These are phyloP conservation scores for Tapirus indicus DNA, from an alignment of 2,797 vertebrate species.

Conservation along the genomic window DNA sequence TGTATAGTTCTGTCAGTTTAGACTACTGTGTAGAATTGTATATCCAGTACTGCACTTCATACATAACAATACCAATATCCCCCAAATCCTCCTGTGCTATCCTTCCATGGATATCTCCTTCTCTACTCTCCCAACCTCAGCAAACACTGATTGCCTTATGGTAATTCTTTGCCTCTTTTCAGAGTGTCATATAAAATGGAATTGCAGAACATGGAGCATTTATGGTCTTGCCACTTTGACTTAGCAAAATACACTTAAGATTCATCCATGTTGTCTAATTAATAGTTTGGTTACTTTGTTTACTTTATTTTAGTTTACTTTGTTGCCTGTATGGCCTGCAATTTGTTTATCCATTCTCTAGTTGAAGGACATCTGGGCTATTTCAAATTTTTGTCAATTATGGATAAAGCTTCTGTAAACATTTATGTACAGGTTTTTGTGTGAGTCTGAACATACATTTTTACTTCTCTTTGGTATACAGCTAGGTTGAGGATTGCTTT, in stretches of 20 bases:
- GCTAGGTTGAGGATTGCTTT: neutral
- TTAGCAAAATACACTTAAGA: neutral
- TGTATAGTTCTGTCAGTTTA: neutral
- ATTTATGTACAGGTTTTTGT: neutral
- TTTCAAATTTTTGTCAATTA: neutral
- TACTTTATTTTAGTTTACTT: neutral
- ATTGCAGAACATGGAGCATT: neutral
- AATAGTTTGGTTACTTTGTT: neutral
- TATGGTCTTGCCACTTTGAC: neutral
- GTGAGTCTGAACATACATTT: neutral
- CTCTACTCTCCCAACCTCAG: neutral
- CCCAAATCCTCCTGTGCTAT: neutral
- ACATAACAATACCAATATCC: neutral
- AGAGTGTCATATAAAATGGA: neutral
- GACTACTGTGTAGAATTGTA: neutral
- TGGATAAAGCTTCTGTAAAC: neutral
- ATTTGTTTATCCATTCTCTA: neutral
- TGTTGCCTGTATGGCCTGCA: neutral
- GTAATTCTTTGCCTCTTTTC: neutral
- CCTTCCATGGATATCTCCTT: neutral
- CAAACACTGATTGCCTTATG: neutral
- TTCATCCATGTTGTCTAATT: neutral
- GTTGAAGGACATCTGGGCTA: neutral
- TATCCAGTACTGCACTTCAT: neutral
- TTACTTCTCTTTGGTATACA: neutral